phyloP scores from a whole-genome alignment of 2,113 vertebrate genomes.

The Phalacrocorax brasilianus region DNA sequence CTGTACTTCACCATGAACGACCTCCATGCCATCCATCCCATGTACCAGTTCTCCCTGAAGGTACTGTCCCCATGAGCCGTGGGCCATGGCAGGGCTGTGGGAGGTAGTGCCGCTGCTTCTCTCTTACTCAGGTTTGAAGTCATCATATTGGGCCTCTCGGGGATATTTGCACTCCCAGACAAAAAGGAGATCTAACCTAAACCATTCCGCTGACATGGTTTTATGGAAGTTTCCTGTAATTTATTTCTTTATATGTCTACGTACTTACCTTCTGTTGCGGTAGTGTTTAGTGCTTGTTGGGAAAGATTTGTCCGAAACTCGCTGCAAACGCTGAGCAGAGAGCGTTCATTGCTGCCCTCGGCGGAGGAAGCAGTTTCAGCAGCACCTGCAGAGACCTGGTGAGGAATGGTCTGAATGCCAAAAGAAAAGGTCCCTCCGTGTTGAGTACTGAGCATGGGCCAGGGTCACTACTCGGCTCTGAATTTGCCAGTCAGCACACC shows the following conservation, averaged over 20 bases:
- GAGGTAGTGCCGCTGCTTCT: not conserved
- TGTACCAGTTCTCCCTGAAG: slow-evolving; percentile 96
- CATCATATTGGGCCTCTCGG: not conserved
- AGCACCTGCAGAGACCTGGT: not conserved
- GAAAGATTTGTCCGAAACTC: not conserved
- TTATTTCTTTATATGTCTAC: not conserved
- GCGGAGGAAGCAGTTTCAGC: not conserved
- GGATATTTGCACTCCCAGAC: not conserved
- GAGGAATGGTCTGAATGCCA: not conserved
- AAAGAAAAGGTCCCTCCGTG: not conserved
- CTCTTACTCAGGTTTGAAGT: not conserved
- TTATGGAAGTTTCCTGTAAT: not conserved
- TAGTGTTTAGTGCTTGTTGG: not conserved
- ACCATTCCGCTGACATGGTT: not conserved
- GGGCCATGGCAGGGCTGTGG: not conserved
- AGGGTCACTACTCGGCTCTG: not conserved
- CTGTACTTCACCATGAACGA: slow-evolving; percentile 94
- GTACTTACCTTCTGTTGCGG: not conserved
- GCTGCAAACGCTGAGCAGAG: fast-evolving
- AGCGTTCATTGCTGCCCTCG: fast-evolving
- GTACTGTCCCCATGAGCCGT: slow-evolving; percentile 41
- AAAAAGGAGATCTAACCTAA: not conserved
- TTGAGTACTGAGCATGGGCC: not conserved
- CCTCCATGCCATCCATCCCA: slow-evolving; percentile 91
- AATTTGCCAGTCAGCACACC: not conserved